Base-by-base conservation (phyloP, 2,797 vertebrate genomes). In the Sciurus carolinensis region DNA sequence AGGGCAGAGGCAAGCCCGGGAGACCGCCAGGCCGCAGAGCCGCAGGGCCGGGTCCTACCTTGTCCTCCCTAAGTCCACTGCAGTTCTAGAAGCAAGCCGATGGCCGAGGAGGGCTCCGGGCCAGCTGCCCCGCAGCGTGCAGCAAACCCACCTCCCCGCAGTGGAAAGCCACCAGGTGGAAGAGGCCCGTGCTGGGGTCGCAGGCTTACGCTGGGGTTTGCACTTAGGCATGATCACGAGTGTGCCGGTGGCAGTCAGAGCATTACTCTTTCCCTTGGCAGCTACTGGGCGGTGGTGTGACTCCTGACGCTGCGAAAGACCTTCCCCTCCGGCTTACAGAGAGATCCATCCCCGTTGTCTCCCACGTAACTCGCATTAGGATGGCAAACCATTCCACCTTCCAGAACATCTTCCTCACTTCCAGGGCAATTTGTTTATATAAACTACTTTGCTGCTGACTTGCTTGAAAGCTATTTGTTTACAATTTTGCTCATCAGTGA, bases 381-480 rank as follows among this genome's bases (percentile, higher is more conserved):
- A 42, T 0, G 12, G 86, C 30, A 66, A 33, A 24, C n/a, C 33
- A n/a, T 47, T 26, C 36, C 62, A 42, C 36, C 22, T 57, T 59
- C 50, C 24, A 52, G 28, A 57, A 11, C 17, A 18, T 42, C 47
- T 62, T 82, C 82, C 85, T 57, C 71, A 18, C 44, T 6, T 1
- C 47, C 66, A 44, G 75, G 15, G 79, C 86, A 28, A 94, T 94
- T 95, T 96, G 91, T 94, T 94, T 94, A n/a, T 30, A 87, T 89
- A 69, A 96, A 97, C 71, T 42, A 3, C 90, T 87, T 67, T 88
- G 82, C 81, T 93, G 87, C 89, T 93, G 79, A 87, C 93, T 80
- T 57, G 54, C 89, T 89, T 76, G 30, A 72, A 95, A 96, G 91
- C 91, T 91, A 81, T 96, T 91, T 97, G 94, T 95, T 96, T 93